Evolutionary conservation across 2,113 vertebrate genomes (phyloP).

Genomic region (Terrapene triunguis): DNA sequence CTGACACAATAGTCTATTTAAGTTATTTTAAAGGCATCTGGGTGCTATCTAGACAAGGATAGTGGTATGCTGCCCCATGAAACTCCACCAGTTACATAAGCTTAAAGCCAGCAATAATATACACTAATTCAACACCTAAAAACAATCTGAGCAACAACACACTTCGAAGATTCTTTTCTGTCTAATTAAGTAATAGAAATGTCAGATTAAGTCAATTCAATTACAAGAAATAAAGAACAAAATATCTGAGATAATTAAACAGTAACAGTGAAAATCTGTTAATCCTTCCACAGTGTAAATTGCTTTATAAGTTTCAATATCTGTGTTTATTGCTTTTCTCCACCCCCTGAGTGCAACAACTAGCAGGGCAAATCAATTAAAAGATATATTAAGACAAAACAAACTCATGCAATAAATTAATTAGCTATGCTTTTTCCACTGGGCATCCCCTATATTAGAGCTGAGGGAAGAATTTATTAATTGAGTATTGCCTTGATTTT

Average conservation of each 20-base stretch:
- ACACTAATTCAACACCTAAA: background rate
- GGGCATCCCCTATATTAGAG: background rate
- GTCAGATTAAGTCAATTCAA: slow-evolving; percentile 36
- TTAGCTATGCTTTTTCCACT: background rate
- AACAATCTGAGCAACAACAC: background rate
- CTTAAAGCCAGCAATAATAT: background rate
- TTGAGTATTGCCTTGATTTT: background rate
- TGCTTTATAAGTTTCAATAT: slow-evolving; percentile 55
- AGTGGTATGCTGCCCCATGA: background rate
- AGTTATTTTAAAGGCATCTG: background rate
- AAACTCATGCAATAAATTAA: slow-evolving; percentile 4
- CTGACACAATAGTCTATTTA: background rate
- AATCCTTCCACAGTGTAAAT: slow-evolving; percentile 15
- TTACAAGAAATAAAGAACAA: slow-evolving; percentile 36
- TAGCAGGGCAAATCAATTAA: slow-evolving; percentile 21
- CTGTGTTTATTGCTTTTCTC: slow-evolving; percentile 15
- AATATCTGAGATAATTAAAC: slow-evolving; percentile 54
- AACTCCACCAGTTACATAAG: background rate
- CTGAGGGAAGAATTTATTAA: background rate
- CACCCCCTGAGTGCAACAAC: slow-evolving; percentile 5
- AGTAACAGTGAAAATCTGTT: slow-evolving; percentile 23
- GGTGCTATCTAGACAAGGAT: background rate
- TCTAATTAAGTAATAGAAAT: slow-evolving; percentile 60
- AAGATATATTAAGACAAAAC: slow-evolving; percentile 31
- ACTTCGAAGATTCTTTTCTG: background rate